These are phyloP conservation scores for Germaria angustata DNA, from an alignment of 2,888 invertebrate species.

Conservation along the genomic window DNA sequence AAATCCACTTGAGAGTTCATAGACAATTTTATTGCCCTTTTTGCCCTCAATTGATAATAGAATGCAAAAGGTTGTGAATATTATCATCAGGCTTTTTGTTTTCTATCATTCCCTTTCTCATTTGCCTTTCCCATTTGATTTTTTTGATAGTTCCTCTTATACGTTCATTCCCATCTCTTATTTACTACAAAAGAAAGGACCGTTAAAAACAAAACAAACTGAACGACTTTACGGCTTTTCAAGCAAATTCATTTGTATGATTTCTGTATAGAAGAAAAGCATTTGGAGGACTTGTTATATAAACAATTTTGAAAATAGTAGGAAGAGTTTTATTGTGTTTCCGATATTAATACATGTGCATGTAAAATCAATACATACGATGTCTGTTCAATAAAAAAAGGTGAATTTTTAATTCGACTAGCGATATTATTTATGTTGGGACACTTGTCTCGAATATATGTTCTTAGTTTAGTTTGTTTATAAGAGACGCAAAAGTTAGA, in stretches of 20 bases:
- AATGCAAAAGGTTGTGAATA: constrained; percentile 53
- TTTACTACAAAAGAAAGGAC: constrained; percentile 1
- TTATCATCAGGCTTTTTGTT: constrained; percentile 46
- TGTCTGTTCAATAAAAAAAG: no score
- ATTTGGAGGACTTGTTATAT: neutral
- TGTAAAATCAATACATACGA: no score
- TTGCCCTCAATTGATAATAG: constrained; percentile 43
- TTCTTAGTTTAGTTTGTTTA: no score
- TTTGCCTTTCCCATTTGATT: constrained; percentile 10
- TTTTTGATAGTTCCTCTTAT: neutral
- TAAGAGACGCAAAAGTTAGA: no score
- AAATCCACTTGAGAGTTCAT: constrained; percentile 26
- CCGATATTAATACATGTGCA: no score
- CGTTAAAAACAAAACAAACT: constrained; percentile 35
- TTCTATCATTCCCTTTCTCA: no score
- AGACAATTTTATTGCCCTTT: neutral
- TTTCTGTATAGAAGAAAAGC: constrained; percentile 35
- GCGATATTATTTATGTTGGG: no score
- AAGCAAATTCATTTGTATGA: constrained; percentile 17
- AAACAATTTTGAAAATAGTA: neutral
- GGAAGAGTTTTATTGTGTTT: no score
- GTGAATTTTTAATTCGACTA: no score
- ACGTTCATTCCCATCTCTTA: neutral
- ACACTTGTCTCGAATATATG: no score
- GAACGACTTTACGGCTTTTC: no score